Base-by-base conservation (phyloP, 2,797 vertebrate genomes). In the Loriculus beryllinus region DNA sequence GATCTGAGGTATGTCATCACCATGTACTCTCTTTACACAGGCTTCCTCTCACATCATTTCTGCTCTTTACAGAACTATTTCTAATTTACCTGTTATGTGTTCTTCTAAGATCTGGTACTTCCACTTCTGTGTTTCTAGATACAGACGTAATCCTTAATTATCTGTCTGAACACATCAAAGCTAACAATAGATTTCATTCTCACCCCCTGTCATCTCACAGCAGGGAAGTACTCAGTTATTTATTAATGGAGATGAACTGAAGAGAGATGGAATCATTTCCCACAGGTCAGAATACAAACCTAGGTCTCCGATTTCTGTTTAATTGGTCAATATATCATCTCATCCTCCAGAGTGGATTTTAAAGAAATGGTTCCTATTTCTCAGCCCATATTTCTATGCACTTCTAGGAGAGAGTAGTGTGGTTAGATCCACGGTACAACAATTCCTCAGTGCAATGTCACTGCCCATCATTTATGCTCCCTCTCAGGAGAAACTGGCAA, bases 21-120 rank as follows among this genome's bases (percentile, higher is more conserved):
- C 26, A 18, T 11, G 29, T 25, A 72, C 23, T 31, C 51, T 70
- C 45, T 82, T 80, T 17, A 16, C 21, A 10, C 0, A 0, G 29
- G 19, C 40, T 80, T 70, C 19, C 12, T 70, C 33, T 51, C 29
- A 49, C 9, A 4, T 4, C 1, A 8, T 52, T 84, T 67, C 78
- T 60, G 12, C 23, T 67, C 21, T 60, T 92, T 47, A 25, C 63
- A 82, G 83, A 76, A n/a, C 22, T 77, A 25, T 31, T 52, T 48
- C 35, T 43, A 22, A 79, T 76, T 64, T 54, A 62, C 29, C 35
- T 47, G 45, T 42, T 47, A 35, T 19, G 3, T 7, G 4, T 68
- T 91, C 40, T 82, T 47, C 63, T 68, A 82, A 63, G 79, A 22
- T 7, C 23, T 47, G 33, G 11, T 42, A n/a, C 62, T 88, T 62